Percentiles rank a stretch among this genome's conserved stretches.
These are phyloP conservation scores for Aspidoscelis tigris DNA, from an alignment of 2,113 vertebrate genomes.

Conservation along the genomic window DNA sequence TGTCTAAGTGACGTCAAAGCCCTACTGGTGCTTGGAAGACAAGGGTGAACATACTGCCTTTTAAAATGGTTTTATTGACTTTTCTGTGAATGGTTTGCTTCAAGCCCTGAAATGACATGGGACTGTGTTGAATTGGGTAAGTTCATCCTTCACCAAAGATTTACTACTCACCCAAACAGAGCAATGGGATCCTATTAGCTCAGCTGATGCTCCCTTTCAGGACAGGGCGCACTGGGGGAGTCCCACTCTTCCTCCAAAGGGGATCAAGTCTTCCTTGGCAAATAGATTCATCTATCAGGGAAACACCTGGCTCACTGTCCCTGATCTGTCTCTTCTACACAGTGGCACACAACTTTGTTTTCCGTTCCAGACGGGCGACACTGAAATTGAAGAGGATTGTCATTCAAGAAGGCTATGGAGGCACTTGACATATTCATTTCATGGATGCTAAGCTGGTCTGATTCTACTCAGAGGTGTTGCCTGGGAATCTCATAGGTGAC, in stretches of 20 bases:
- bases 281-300: neutral
- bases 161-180: neutral
- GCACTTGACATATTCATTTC: neutral
- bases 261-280: neutral
- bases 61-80: conserved; percentile 58
- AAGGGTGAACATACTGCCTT: conserved; percentile 15
- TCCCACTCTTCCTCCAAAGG: neutral
- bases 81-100: conserved; percentile 59
- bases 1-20: neutral
- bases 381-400: neutral
- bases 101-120: fast-evolving
- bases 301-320: neutral
- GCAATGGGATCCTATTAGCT: neutral
- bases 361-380: neutral
- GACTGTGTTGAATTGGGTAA: neutral
- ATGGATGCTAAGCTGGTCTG: neutral
- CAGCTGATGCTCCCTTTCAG: fast-evolving
- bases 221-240: neutral
- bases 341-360: neutral
- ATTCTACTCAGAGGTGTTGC: neutral
- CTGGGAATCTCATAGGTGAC: neutral
- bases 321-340: neutral
- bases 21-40: neutral
- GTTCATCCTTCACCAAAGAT: neutral
- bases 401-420: neutral